Conservation (phyloP, 37 sponge, comb jelly and placozoan species). For the Spongilla lacustris region DNA sequence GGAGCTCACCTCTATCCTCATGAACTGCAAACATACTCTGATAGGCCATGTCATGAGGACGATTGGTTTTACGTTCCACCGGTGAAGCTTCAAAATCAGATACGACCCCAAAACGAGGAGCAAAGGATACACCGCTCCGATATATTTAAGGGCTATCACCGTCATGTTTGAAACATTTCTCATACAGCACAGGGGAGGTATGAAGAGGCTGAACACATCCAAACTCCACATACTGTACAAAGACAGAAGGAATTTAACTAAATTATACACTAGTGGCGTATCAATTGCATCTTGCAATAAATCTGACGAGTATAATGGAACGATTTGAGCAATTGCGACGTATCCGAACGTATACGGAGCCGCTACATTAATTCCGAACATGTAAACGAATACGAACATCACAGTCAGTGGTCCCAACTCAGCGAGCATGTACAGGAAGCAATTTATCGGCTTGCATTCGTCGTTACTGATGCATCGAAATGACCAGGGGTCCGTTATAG, state of each 20-base stretch:
- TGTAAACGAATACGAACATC: neutral
- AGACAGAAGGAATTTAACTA: neutral
- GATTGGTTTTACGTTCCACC: constrained; percentile 6
- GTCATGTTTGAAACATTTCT: neutral
- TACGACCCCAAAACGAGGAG: neutral
- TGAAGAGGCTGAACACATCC: neutral
- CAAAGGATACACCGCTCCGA: constrained; percentile 7
- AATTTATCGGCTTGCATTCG: neutral
- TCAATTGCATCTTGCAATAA: too few species aligned
- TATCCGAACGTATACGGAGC: too few species aligned
- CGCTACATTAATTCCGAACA: neutral
- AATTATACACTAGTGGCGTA: too few species aligned
- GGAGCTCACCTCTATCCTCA: neutral
- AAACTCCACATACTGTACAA: constrained; percentile 26
- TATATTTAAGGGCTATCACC: neutral
- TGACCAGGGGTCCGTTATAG: neutral
- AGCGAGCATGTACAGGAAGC: neutral
- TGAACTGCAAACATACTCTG: neutral
- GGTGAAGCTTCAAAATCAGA: neutral
- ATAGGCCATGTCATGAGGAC: neutral
- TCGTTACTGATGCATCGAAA: neutral
- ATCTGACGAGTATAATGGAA: too few species aligned
- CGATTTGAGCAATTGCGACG: too few species aligned
- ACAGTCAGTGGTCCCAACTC: neutral
- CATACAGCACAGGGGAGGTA: neutral